Evolutionary conservation across 2,113 vertebrate genomes (phyloP).

Genomic region (Caracal caracal): DNA sequence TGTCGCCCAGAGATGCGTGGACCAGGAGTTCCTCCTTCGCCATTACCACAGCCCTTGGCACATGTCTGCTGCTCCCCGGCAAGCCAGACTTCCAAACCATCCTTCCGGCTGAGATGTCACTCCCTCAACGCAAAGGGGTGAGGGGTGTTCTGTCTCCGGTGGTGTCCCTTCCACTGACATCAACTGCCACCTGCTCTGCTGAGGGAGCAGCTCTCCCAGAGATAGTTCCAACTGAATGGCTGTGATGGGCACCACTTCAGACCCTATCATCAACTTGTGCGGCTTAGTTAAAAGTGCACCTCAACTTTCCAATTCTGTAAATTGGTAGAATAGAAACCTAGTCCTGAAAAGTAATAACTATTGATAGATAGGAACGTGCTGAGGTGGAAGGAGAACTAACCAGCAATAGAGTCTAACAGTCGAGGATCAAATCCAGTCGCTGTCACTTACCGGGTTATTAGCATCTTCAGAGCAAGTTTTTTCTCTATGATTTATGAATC

Average conservation of each 20-base stretch:
- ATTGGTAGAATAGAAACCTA: neutral
- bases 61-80: neutral
- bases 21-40: neutral
- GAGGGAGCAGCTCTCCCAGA: neutral
- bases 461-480: neutral
- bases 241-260: neutral
- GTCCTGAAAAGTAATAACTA: neutral
- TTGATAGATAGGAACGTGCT: neutral
- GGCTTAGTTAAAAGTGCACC: neutral
- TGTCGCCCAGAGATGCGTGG: neutral
- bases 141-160: neutral
- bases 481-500: neutral
- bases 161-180: neutral
- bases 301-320: neutral
- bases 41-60: neutral
- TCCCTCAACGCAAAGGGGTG: neutral
- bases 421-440: no score
- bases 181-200: neutral
- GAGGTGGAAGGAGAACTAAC: neutral
- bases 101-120: neutral
- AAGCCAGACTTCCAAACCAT: neutral
- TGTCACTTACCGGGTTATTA: neutral
- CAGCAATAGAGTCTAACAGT: accelerated
- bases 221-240: no score
- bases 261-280: neutral